These are phyloP conservation scores for Lasaia peninsularis DNA, from an alignment of 1,140 invertebrate species.

Conservation along the genomic window DNA sequence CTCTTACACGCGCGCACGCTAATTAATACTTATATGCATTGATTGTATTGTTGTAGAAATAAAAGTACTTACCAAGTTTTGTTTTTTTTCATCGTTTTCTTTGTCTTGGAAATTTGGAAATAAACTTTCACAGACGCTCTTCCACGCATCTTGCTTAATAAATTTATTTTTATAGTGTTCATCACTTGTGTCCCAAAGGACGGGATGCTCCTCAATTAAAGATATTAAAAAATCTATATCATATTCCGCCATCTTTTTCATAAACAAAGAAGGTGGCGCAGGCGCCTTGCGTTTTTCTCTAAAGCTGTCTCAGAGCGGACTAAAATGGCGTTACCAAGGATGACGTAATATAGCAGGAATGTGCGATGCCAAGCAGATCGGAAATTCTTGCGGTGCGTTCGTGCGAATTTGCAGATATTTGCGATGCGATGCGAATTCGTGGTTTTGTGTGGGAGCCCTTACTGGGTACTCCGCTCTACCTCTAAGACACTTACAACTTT, in stretches of 20 bases:
- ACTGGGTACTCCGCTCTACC: too few relatives aligned
- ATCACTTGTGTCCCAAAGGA: constrained; percentile 17
- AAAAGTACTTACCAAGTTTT: constrained; percentile 26
- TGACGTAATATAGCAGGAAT: constrained; percentile 22
- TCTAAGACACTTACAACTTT: too few relatives aligned
- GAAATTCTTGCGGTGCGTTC: constrained; percentile 21
- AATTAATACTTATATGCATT: too few relatives aligned
- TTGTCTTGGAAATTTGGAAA: constrained; percentile 22
- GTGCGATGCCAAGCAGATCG: constrained; percentile 22
- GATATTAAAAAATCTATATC: too few relatives aligned
- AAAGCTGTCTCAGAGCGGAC: constrained; percentile 16
- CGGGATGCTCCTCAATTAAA: constrained; percentile 7
- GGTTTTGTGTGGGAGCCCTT: constrained; percentile 14
- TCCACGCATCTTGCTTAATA: constrained; percentile 21
- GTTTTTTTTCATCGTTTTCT: constrained; percentile 22
- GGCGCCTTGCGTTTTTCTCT: too few relatives aligned
- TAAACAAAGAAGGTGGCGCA: too few relatives aligned
- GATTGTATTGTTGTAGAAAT: too few relatives aligned
- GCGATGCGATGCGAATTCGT: constrained; percentile 17
- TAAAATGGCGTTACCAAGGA: constrained; percentile 22
- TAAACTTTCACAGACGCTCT: constrained; percentile 22
- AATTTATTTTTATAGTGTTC: constrained; percentile 18
- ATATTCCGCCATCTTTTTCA: too few relatives aligned
- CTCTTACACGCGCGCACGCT: too few relatives aligned
- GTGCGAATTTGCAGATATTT: constrained; percentile 19